These are phyloP conservation scores for Drosophila ogumai DNA, from an alignment of 1,140 invertebrate species.

Conservation along the genomic window DNA sequence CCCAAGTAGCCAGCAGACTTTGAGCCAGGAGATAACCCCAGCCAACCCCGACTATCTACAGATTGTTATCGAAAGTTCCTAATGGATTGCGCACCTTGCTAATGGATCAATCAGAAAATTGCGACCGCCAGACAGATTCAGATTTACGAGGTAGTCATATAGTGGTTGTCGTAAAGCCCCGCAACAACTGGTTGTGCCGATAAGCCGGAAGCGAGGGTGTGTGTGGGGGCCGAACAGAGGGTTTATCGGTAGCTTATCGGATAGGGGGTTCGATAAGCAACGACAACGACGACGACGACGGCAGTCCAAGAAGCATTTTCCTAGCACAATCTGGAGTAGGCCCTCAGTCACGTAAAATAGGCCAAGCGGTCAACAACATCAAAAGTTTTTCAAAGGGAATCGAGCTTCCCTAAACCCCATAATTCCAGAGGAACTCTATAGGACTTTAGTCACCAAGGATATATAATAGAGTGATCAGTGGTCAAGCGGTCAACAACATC, in stretches of 20 bases:
- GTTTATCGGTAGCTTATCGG: slow-evolving; percentile 43
- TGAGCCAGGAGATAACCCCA: slow-evolving; percentile 25
- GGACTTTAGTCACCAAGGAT: no score
- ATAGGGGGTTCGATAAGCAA: slow-evolving; percentile 7
- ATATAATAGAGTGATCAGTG: no score
- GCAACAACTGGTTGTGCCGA: slow-evolving; percentile 2
- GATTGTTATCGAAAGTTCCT: slow-evolving; percentile 3
- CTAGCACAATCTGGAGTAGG: slow-evolving; percentile 3
- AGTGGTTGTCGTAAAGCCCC: slow-evolving; percentile 8
- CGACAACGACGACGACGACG: not conserved
- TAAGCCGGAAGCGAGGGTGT: slow-evolving; percentile 8
- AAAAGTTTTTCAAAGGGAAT: not conserved
- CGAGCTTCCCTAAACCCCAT: no score
- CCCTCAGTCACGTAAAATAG: slow-evolving; percentile 23
- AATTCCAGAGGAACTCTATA: no score
- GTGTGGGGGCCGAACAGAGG: slow-evolving; percentile 5
- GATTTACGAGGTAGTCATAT: slow-evolving; percentile 54
- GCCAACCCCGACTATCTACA: slow-evolving; percentile 13
- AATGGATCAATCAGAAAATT: slow-evolving; percentile 46
- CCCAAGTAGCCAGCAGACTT: slow-evolving; percentile 15
- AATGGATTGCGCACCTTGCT: slow-evolving; percentile 17
- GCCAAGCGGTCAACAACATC: slow-evolving; percentile 17
- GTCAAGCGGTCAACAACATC: slow-evolving; percentile 11
- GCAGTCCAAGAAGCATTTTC: not conserved
- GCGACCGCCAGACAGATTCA: slow-evolving; percentile 47